Conservation (phyloP, 2,797 vertebrate species). For the Ibycter americanus region DNA sequence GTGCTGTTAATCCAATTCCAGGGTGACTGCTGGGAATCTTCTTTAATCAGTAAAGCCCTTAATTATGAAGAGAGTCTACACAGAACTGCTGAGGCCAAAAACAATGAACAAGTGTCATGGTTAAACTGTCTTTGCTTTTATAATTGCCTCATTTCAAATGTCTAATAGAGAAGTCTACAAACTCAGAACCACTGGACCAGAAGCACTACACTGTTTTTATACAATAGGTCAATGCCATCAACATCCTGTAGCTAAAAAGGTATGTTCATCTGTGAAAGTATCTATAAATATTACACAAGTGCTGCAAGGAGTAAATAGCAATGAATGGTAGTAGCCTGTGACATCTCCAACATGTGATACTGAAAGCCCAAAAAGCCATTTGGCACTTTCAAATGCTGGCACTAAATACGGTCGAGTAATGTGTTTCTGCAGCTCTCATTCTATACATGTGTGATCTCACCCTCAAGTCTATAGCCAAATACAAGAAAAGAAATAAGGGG, state of each 20-base stretch:
- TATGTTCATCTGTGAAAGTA: background rate
- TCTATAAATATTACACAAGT: constrained; percentile 12
- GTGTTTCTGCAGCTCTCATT: constrained; percentile 5
- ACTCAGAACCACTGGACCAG: constrained; percentile 25
- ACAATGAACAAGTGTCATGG: constrained; percentile 34
- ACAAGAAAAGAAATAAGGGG: constrained; percentile 18
- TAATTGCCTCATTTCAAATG: constrained; percentile 27
- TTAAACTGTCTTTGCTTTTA: constrained; percentile 43
- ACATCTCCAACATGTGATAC: background rate
- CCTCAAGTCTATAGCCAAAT: constrained; percentile 34
- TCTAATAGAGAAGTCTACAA: constrained; percentile 6
- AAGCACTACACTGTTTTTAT: constrained; percentile 3
- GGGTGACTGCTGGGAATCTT: constrained; percentile 54
- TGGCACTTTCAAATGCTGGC: constrained; percentile 21
- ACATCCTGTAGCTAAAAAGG: constrained; percentile 25
- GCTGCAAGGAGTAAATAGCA: constrained; percentile 10
- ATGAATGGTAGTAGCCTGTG: constrained; percentile 20
- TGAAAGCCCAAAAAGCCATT: background rate
- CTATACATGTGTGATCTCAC: constrained; percentile 45
- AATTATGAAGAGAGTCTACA: constrained; percentile 29
- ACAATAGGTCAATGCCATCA: background rate
- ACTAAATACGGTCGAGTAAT: background rate
- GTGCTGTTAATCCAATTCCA: constrained; percentile 42
- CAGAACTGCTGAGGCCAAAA: constrained; percentile 25
- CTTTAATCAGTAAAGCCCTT: constrained; percentile 39